Base-by-base conservation (phyloP, 2,888 invertebrate genomes). In the Cephus rjabovi region DNA sequence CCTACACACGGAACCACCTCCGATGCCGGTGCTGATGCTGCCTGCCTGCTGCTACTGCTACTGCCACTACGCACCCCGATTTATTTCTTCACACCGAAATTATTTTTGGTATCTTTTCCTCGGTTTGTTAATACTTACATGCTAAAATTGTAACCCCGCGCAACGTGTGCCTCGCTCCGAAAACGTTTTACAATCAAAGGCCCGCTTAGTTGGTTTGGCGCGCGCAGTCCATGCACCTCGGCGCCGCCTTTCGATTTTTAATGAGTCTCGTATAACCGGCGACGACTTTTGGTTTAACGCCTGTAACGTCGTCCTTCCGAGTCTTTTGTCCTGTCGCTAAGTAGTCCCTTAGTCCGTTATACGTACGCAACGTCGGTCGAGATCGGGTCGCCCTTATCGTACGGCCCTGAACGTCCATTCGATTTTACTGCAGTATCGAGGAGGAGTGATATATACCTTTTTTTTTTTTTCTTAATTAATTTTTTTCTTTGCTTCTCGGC, bases 81-180 rank as follows among this genome's bases (percentile, higher is more conserved):
- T 90, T 90, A 89, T 90, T 90, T 89, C 90, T 88, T 88, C 89
- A 85, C 89, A 88, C 85, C 88, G 87, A 85, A 89, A 91, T 91
- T 91, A 91, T 91, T 91, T 91, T 91, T 91, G 90, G 89, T 90
- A 89, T 89, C 90, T 90, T 91, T 90, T 91, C 89, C 89, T 88
- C 87, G 86, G 88, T 90, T 90, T 89, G 86, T 89, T 90, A 88
- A 89, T 88, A 88, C 89, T 83, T 83, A 79, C 83, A 82, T 80
- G 81, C 84, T 84, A 84, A 84, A 84, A 84, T 84, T 82, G 84
- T 83, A 83, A 83, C 81, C 82, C 76, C 80, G 76, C 80, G 75
- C 82, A 34, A 69, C 77, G 79, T 77, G 35, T 12, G 73, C 75
- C 83, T 80, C 81, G 82, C 82, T 75, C 79, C 80, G 80, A 83